Evolutionary conservation across 1,140 invertebrate genomes (phyloP).

Genomic region (Drosophila pruinosa): DNA sequence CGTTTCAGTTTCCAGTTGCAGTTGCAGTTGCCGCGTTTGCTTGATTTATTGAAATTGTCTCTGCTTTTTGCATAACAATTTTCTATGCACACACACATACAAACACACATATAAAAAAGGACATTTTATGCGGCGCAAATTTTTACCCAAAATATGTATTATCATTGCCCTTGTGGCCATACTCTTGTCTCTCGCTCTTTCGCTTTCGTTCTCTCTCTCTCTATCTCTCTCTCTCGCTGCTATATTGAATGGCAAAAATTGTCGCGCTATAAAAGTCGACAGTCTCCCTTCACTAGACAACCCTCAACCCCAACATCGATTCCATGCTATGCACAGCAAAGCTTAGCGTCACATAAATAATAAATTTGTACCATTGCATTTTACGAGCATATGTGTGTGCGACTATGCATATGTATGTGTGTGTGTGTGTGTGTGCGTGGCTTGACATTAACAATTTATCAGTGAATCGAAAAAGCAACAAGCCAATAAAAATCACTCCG

Average conservation of each 20-base stretch:
- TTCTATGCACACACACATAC: slow-evolving; percentile 42
- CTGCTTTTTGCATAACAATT: slow-evolving; percentile 25
- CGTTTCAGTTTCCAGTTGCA: slow-evolving; percentile 26
- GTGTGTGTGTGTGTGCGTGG: slow-evolving; percentile 32
- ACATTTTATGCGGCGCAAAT: slow-evolving; percentile 17
- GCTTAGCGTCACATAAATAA: slow-evolving; percentile 76
- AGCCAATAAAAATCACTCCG: slow-evolving; percentile 78
- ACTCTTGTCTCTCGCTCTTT: background rate
- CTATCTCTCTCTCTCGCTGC: slow-evolving; percentile 15
- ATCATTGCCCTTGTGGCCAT: slow-evolving; percentile 26
- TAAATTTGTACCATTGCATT: slow-evolving; percentile 76
- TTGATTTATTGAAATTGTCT: slow-evolving; percentile 59
- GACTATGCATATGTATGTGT: slow-evolving; percentile 15
- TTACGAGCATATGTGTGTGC: slow-evolving; percentile 34
- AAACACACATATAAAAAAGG: background rate
- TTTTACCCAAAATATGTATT: slow-evolving; percentile 37
- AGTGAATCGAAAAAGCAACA: slow-evolving; percentile 76
- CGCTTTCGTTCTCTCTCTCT: background rate
- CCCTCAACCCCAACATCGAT: background rate
- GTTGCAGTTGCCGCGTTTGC: slow-evolving; percentile 16
- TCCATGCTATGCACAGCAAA: slow-evolving; percentile 51
- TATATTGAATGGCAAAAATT: slow-evolving; percentile 21
- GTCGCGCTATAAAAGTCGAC: slow-evolving; percentile 22
- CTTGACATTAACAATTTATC: slow-evolving; percentile 76
- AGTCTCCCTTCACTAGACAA: background rate